Percentiles rank a stretch among this genome's conserved stretches.
Conservation (phyloP, 2,797 vertebrate species). For the Pseudotriccus pelzelni region DNA sequence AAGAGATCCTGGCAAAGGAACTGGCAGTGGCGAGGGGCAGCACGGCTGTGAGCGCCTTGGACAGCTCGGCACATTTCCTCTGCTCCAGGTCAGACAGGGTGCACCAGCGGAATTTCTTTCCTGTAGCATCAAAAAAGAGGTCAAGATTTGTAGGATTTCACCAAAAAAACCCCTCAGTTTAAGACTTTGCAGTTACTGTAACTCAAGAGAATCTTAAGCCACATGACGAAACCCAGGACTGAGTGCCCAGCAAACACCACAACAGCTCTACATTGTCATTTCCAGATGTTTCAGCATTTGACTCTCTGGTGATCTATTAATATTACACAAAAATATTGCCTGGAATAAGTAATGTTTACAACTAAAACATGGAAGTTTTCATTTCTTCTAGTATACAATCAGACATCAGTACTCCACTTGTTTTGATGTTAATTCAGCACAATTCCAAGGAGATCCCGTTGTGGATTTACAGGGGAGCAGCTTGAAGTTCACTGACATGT, state of each 20-base stretch:
- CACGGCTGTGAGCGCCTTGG: slow-evolving; percentile 79
- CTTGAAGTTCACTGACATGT: background rate
- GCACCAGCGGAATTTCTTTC: slow-evolving; percentile 93
- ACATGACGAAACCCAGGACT: background rate
- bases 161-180: background rate
- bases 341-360: background rate
- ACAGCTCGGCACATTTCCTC: slow-evolving; percentile 88
- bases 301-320: background rate
- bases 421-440: background rate
- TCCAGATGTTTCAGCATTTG: background rate
- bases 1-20: slow-evolving; percentile 83
- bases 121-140: slow-evolving; percentile 58
- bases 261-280: background rate
- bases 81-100: slow-evolving; percentile 87
- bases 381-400: background rate
- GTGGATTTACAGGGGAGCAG: background rate
- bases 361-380: background rate
- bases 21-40: slow-evolving; percentile 68
- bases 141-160: background rate
- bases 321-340: background rate
- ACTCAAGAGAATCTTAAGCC: background rate
- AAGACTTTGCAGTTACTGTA: background rate
- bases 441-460: background rate
- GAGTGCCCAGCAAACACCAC: background rate
- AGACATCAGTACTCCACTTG: background rate